Percentiles rank a stretch among this genome's conserved stretches.
phyloP scores from a whole-genome alignment of 1,140 invertebrate genomes.

The Aplysia californica region DNA sequence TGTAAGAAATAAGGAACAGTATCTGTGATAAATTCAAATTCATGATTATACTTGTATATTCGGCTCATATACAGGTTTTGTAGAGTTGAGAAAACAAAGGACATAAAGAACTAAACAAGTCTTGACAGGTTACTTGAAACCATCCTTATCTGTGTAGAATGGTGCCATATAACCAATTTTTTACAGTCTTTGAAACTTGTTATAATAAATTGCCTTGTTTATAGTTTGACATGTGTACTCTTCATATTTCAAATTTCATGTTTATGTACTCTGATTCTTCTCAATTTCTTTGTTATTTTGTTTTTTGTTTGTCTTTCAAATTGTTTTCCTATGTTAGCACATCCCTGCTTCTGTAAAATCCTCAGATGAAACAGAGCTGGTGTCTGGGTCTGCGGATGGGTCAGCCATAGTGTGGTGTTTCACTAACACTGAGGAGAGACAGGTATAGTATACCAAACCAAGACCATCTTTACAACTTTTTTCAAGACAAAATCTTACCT shows the following conservation, averaged over 20 bases:
- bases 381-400: slow-evolving; percentile 82
- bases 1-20: background rate
- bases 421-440: background rate
- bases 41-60: background rate
- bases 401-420: slow-evolving; percentile 80
- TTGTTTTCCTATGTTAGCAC: background rate
- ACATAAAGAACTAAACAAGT: too few species aligned
- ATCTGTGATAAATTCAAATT: background rate
- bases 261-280: background rate
- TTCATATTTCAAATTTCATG: background rate
- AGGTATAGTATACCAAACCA: background rate
- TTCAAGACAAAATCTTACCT: background rate
- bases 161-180: too few species aligned
- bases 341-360: background rate
- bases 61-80: too few species aligned
- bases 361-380: slow-evolving; percentile 71
- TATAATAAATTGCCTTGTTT: background rate
- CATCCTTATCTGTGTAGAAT: too few species aligned
- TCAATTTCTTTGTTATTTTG: background rate
- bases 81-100: too few species aligned
- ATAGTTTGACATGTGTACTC: too few species aligned
- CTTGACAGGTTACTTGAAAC: too few species aligned
- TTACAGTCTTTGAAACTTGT: background rate
- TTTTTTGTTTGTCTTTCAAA: background rate
- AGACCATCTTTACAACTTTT: background rate